phyloP scores from a whole-genome alignment of 2,888 invertebrate genomes.

The Eurytoma californica region DNA sequence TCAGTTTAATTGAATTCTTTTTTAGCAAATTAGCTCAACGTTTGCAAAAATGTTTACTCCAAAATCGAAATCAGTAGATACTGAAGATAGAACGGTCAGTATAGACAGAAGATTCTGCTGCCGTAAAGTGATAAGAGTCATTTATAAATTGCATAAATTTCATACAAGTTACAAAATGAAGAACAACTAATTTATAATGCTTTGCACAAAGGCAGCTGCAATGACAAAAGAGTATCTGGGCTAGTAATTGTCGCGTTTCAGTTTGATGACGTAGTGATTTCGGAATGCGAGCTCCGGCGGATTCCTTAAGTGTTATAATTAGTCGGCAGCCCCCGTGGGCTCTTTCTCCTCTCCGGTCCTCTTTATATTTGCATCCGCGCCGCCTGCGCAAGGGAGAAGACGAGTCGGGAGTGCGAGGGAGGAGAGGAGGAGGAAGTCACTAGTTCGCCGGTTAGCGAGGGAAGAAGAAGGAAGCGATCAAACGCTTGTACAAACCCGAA shows the following conservation, averaged over 20 bases:
- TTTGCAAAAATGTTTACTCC: too few relatives aligned
- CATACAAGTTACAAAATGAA: too few relatives aligned
- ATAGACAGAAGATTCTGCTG: too few relatives aligned
- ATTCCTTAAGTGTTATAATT: conserved; percentile 64
- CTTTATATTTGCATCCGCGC: neutral
- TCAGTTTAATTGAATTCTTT: too few relatives aligned
- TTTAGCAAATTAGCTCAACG: too few relatives aligned
- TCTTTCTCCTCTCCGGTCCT: neutral
- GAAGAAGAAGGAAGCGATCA: neutral
- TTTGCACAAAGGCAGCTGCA: neutral
- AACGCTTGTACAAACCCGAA: conserved; percentile 21
- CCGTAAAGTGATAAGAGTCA: too few relatives aligned
- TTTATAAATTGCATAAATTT: too few relatives aligned
- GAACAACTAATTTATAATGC: too few relatives aligned
- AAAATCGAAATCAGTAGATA: too few relatives aligned
- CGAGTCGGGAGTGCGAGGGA: neutral
- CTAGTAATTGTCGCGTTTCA: neutral
- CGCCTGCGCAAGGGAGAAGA: neutral
- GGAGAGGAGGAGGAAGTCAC: neutral
- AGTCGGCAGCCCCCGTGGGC: conserved; percentile 49
- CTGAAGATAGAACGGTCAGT: too few relatives aligned
- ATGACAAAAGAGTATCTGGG: too few relatives aligned
- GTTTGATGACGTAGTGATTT: conserved; percentile 59
- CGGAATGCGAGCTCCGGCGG: conserved; percentile 55
- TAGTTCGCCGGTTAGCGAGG: neutral